These are phyloP conservation scores for Orientallactaga sibirica DNA, from an alignment of 2,797 vertebrate species.

Conservation along the genomic window DNA sequence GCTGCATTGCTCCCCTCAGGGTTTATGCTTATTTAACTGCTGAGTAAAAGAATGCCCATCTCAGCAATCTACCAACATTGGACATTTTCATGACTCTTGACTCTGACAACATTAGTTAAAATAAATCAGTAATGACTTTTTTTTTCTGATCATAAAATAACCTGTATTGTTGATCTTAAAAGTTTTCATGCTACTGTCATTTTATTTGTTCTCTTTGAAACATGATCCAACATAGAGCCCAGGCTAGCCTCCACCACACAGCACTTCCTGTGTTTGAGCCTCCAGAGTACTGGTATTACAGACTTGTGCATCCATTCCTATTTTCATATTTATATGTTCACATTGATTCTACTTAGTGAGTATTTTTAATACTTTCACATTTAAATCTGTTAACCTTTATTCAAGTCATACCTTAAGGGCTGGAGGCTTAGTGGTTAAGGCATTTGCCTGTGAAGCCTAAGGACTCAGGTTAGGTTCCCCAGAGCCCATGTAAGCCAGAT, in stretches of 20 bases:
- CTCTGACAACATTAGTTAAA: background rate
- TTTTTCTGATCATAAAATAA: slow-evolving; percentile 13
- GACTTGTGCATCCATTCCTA: background rate
- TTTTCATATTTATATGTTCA: background rate
- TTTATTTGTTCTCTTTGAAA: background rate
- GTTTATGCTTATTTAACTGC: background rate
- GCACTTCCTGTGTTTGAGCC: background rate
- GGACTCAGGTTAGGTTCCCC: too few species aligned
- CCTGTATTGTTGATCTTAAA: background rate
- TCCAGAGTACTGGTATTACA: background rate
- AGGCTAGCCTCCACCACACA: background rate
- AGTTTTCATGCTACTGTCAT: background rate
- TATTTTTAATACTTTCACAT: background rate
- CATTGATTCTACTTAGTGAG: background rate
- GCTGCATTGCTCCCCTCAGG: background rate
- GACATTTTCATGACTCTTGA: background rate
- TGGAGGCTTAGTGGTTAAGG: too few species aligned
- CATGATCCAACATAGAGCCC: background rate
- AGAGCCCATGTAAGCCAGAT: too few species aligned
- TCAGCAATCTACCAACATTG: background rate
- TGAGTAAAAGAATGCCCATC: background rate
- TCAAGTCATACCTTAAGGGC: background rate
- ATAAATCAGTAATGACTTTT: background rate
- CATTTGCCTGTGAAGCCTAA: too few species aligned
- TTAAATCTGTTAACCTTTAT: background rate